These are phyloP conservation scores for Meleagris gallopavo DNA, from an alignment of 2,113 vertebrate genomes.

Conservation along the genomic window DNA sequence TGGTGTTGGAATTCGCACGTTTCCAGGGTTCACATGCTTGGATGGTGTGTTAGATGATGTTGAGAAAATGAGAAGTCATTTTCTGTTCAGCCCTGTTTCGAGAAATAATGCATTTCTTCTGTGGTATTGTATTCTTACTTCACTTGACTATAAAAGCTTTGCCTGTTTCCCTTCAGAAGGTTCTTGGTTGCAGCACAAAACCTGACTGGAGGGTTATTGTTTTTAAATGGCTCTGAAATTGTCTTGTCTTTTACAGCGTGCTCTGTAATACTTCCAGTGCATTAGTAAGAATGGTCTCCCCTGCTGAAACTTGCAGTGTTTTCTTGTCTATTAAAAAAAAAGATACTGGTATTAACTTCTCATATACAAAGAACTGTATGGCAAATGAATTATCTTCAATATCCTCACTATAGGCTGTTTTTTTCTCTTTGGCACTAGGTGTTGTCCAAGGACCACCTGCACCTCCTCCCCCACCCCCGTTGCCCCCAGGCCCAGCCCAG, in stretches of 20 bases:
- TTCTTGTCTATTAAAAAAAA: background rate
- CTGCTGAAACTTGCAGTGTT: background rate
- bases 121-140: background rate
- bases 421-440: conserved; percentile 78
- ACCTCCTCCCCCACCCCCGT: conserved; percentile 89
- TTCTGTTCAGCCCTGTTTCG: background rate
- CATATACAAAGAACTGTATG: background rate
- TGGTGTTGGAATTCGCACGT: background rate
- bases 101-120: background rate
- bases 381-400: background rate
- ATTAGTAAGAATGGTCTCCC: background rate
- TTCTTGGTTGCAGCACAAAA: conserved; percentile 15
- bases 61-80: background rate
- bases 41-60: background rate
- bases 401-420: background rate
- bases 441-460: conserved; percentile 81
- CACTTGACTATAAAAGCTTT: background rate
- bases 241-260: background rate
- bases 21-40: background rate
- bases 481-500: conserved; percentile 86
- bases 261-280: background rate
- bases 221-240: background rate
- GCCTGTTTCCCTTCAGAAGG: background rate
- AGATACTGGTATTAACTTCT: background rate
- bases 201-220: background rate